A percentile compares a stretch with the other conserved stretches of the same genome.
These are phyloP conservation scores for Nemopilema nomurai DNA, from an alignment of 30 jellyfish, hydroid and myxozoan genomes.

Conservation along the genomic window DNA sequence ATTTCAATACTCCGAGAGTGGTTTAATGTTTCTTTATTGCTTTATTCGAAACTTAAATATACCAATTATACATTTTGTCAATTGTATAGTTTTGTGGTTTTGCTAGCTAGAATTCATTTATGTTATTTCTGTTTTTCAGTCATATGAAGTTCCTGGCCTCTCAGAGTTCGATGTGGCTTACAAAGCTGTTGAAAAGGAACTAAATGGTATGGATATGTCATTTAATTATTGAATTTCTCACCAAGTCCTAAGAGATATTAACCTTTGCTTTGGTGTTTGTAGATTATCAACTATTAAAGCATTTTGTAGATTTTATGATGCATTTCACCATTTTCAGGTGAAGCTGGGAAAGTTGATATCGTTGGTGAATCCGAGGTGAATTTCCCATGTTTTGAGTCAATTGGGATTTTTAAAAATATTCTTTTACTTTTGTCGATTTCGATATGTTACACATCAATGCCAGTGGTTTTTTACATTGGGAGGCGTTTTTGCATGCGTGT, in stretches of 20 bases:
- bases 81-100: no score
- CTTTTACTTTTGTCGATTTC: no score
- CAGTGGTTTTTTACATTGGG: no score
- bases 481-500: no score
- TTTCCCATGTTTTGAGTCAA: neutral
- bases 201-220: slow-evolving; percentile 14
- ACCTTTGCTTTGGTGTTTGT: neutral
- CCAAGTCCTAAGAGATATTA: neutral
- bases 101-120: no score
- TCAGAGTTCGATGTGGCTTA: slow-evolving; percentile 27
- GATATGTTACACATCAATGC: no score
- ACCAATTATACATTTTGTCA: neutral
- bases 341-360: slow-evolving; percentile 17
- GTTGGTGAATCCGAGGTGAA: slow-evolving; percentile 37
- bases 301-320: no score
- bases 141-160: slow-evolving; percentile 55
- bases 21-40: neutral
- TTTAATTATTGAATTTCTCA: neutral
- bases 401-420: no score
- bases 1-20: neutral
- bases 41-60: no score
- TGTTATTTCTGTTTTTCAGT: no score
- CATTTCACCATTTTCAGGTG: neutral
- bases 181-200: slow-evolving; percentile 1
- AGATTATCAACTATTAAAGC: neutral